A percentile compares a stretch with the other conserved stretches of the same genome.
phyloP scores from a whole-genome alignment of 2,797 vertebrate genomes.

The Brachymystax lenok region DNA sequence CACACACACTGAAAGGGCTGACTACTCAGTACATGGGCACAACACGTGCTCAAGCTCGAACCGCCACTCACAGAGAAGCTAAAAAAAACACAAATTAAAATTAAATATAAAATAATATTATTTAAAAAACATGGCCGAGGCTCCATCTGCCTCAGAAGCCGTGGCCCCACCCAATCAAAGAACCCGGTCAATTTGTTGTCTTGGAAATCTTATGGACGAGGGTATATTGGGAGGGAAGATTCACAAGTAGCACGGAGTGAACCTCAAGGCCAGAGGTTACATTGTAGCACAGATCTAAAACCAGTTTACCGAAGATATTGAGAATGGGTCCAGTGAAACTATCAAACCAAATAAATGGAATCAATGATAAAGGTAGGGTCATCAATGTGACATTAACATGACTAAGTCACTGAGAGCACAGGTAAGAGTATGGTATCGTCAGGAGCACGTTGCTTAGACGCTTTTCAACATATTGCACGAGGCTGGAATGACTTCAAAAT shows the following conservation, averaged over 20 bases:
- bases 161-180: not conserved
- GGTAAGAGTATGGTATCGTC: not conserved
- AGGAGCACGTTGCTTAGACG: no score
- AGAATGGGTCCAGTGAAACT: not conserved
- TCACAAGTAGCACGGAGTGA: not conserved
- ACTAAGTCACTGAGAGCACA: not conserved
- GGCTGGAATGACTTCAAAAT: constrained; percentile 63
- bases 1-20: not conserved
- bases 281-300: not conserved
- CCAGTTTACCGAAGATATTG: not conserved
- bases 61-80: constrained; percentile 17
- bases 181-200: not conserved
- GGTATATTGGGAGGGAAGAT: not conserved
- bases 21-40: constrained; percentile 11
- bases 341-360: not conserved
- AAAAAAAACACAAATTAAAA: constrained; percentile 41
- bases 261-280: not conserved
- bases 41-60: not conserved
- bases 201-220: not conserved
- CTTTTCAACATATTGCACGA: constrained; percentile 47
- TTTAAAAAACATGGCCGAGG: not conserved
- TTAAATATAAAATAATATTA: constrained; percentile 42
- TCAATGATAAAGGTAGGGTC: not conserved
- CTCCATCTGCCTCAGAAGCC: not conserved
- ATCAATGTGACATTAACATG: not conserved